phyloP scores from a whole-genome alignment of 1,140 invertebrate genomes.

The Apis dorsata region DNA sequence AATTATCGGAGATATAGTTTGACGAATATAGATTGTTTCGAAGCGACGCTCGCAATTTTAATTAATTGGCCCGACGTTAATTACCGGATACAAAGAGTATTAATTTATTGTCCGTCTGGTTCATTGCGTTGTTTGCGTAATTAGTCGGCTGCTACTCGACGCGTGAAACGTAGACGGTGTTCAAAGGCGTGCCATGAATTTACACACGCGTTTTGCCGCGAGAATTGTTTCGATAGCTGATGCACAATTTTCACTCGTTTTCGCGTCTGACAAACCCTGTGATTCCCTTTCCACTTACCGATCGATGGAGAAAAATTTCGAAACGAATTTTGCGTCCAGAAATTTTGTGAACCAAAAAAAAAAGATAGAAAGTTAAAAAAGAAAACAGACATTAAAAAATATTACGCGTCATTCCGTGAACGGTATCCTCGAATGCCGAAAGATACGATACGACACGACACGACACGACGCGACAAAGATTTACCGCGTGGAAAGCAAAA shows the following conservation, averaged over 20 bases:
- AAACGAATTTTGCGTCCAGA: background rate
- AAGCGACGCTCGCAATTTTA: background rate
- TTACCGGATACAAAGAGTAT: constrained; percentile 34
- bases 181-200: constrained; percentile 35
- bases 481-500: constrained; percentile 61
- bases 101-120: constrained; percentile 50
- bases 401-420: too few species aligned
- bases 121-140: constrained; percentile 41
- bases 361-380: background rate
- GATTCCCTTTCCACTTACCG: background rate
- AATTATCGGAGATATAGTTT: background rate
- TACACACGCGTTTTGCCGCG: background rate
- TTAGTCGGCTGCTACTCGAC: constrained; percentile 41
- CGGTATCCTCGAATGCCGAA: constrained; percentile 4
- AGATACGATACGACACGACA: constrained; percentile 47
- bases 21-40: too few species aligned
- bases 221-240: background rate
- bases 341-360: constrained; percentile 11
- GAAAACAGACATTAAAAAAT: too few species aligned
- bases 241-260: background rate
- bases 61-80: constrained; percentile 6
- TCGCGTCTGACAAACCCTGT: background rate
- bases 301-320: background rate
- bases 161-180: constrained; percentile 30
- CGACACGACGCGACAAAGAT: constrained; percentile 65